phyloP scores from a whole-genome alignment of 2,113 vertebrate genomes.

The Sinocyclocheilus maitianheensis region DNA sequence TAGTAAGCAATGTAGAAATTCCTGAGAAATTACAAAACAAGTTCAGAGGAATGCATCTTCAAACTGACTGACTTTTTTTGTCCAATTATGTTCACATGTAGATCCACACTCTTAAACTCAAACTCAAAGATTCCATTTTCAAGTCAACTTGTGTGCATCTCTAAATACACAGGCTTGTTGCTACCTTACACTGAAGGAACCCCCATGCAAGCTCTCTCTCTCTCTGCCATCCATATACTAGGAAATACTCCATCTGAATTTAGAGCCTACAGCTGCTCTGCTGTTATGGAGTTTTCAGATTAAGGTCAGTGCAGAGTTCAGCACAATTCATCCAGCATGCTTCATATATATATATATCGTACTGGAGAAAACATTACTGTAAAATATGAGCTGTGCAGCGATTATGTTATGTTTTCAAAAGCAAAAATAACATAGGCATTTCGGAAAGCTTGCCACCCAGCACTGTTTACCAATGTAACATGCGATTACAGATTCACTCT shows the following conservation, averaged over 20 bases:
- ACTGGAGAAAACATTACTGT: neutral
- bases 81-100: neutral
- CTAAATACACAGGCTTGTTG: conserved; percentile 20
- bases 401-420: neutral
- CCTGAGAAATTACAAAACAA: neutral
- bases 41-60: neutral
- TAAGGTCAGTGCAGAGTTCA: conserved; percentile 74
- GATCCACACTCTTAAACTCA: neutral
- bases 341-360: neutral
- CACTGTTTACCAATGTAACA: conserved; percentile 26
- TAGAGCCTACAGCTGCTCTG: conserved; percentile 85
- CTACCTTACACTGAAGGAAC: conserved; percentile 19
- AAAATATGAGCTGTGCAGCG: conserved; percentile 3
- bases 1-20: neutral
- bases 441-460: conserved; percentile 8
- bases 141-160: neutral
- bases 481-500: conserved; percentile 46
- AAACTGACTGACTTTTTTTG: neutral
- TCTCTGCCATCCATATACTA: conserved; percentile 62
- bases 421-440: conserved; percentile 4
- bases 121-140: neutral
- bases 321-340: conserved; percentile 47
- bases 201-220: conserved; percentile 46
- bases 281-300: conserved; percentile 74
- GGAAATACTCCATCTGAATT: conserved; percentile 78